Percentiles rank a stretch among this genome's conserved stretches.
phyloP scores from a whole-genome alignment of 2,888 invertebrate species.

The Euspilapteryx auroguttella region DNA sequence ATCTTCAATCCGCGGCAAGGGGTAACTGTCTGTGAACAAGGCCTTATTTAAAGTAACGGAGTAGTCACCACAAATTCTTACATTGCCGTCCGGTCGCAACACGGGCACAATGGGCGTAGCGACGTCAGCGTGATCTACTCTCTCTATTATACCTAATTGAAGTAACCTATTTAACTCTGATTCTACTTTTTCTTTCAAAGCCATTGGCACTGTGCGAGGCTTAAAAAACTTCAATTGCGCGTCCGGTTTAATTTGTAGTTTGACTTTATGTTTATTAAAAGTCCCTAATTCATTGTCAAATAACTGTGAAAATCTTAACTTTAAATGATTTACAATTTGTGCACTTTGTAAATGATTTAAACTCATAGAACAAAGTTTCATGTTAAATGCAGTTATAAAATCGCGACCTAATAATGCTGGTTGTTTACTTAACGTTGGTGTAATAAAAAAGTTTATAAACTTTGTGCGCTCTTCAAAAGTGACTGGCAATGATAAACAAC shows the following conservation, averaged over 20 bases:
- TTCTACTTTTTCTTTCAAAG: slow-evolving; percentile 1
- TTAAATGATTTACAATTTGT: not conserved
- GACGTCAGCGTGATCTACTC: not conserved
- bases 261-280: not conserved
- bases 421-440: not conserved
- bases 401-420: not conserved
- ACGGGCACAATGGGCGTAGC: not conserved
- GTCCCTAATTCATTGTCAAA: not conserved
- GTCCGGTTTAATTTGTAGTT: not conserved
- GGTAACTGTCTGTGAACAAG: not conserved
- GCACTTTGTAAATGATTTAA: not conserved
- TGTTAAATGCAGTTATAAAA: not conserved
- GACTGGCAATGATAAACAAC: not conserved
- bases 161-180: not conserved
- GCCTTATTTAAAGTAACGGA: slow-evolving; percentile 1
- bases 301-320: not conserved
- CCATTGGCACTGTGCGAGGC: not conserved
- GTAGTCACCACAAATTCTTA: slow-evolving; percentile 1
- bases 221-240: not conserved
- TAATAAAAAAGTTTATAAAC: not conserved
- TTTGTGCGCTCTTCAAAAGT: no score
- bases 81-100: not conserved
- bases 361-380: not conserved
- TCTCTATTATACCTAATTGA: not conserved
- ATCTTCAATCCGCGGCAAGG: slow-evolving; percentile 1